Base-by-base conservation (phyloP, 2,113 vertebrate species). In the Ammodytes dubius region DNA sequence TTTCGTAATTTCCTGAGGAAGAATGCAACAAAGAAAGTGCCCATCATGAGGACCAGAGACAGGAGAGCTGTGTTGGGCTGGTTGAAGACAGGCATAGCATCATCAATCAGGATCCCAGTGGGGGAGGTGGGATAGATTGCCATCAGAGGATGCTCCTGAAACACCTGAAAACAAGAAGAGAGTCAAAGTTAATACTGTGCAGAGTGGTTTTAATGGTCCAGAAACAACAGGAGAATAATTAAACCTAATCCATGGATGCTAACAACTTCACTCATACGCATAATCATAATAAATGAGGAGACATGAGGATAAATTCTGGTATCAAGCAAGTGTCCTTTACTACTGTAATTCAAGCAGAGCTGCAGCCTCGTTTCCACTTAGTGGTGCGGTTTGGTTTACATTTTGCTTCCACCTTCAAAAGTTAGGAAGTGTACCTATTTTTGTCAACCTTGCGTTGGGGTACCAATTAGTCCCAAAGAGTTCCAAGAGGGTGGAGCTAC, bases 1-100 rank as follows among this genome's bases (percentile, higher is more conserved):
- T 99, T 99, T 91, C 98, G 93, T 88, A 99, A 97, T 90, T 99
- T 99, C 87, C 98, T 95, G 75, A 99, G 96, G 85, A 99, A 99
- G 93, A 98, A 99, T 73, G 98, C 98, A 8, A 99, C 95, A 88
- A 99, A 97, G 93, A 99, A 99, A 27, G 98, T 99, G 47, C 98
- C 97, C 0, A 99, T 92, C 98, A 99, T 99, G 79, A 99, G 97
- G 82, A 99, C 97, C 80, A 99, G 94, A 70, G 98, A 99, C 19
- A 99, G 95, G 37, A 99, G 95, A 42, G 98, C 98, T 0, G 98
- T 99, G 94, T 99, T 99, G 90, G 98, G 98, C 93, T 98, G 98
- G 94, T 97, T 99, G 71, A 92, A 88, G 9, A 97, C 68, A 0
- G 37, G 12, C 27, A 27, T 27, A 14, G 0, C 49, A 1, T 85